Percentiles rank a stretch among this genome's conserved stretches.
phyloP scores from a whole-genome alignment of 2,113 vertebrate species.

The Cinclus cinclus region DNA sequence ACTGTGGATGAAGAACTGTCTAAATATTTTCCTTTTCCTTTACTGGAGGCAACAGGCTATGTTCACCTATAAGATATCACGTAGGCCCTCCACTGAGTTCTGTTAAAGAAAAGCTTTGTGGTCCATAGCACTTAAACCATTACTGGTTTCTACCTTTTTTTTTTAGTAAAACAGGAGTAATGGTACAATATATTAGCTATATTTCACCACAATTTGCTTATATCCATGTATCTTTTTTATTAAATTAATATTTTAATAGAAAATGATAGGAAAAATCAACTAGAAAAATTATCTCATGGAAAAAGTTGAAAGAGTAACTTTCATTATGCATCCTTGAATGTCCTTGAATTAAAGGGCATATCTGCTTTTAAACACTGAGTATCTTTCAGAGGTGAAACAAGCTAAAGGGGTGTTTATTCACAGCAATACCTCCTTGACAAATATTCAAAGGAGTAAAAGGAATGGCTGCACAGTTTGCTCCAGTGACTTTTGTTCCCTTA shows the following conservation, averaged over 20 bases:
- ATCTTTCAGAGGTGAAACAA: slow-evolving; percentile 3
- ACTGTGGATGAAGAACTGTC: not conserved
- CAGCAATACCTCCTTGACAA: not conserved
- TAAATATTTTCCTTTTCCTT: not conserved
- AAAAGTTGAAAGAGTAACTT: not conserved
- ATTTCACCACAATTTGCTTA: not conserved
- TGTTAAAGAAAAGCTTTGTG: not conserved
- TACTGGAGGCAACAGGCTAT: not conserved
- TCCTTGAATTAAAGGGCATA: slow-evolving; percentile 27
- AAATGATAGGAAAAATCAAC: not conserved
- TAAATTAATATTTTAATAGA: not conserved
- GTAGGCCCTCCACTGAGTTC: not conserved
- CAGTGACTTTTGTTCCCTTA: slow-evolving; percentile 1
- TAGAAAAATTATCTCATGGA: not conserved
- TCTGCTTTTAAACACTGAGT: slow-evolving; percentile 13
- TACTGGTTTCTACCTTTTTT: not conserved
- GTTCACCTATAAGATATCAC: not conserved
- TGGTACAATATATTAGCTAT: not conserved
- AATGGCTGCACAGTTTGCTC: not conserved
- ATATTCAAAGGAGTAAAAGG: not conserved
- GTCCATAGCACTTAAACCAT: not conserved
- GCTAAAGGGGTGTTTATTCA: slow-evolving; percentile 4
- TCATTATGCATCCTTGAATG: not conserved
- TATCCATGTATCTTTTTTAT: not conserved
- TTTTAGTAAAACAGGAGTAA: not conserved